Conservation (phyloP, 1,140 invertebrate species). For the Drosophila prosaltans region DNA sequence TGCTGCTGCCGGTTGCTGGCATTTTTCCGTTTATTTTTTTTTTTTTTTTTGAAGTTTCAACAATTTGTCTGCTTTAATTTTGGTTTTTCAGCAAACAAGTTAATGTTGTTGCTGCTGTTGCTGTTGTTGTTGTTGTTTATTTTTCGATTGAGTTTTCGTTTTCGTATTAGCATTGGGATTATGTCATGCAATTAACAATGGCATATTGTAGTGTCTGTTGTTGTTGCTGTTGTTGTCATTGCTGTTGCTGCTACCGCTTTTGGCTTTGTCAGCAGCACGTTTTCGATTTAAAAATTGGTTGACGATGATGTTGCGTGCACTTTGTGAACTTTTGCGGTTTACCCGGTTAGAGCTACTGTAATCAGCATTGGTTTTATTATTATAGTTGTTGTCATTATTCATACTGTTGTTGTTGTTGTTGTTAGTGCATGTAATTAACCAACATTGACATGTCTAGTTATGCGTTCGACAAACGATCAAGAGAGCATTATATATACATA, state of each 20-base stretch:
- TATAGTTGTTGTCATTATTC: conserved; percentile 18
- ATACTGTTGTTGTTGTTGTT: conserved; percentile 25
- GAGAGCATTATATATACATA: not conserved
- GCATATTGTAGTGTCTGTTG: conserved; percentile 60
- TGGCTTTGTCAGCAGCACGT: conserved; percentile 63
- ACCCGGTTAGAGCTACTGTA: conserved; percentile 38
- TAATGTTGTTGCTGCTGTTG: conserved; percentile 21
- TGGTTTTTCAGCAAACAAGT: conserved; percentile 45
- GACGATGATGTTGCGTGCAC: conserved; percentile 68
- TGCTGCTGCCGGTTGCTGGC: not conserved
- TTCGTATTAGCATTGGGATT: conserved; percentile 72
- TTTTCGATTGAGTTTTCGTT: conserved; percentile 76
- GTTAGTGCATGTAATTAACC: conserved; percentile 70
- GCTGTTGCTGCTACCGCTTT: conserved; percentile 51
- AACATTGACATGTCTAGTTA: conserved; percentile 76
- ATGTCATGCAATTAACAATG: conserved; percentile 81
- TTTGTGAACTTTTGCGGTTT: conserved; percentile 65
- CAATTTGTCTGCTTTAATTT: conserved; percentile 64
- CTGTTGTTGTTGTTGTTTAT: conserved; percentile 22
- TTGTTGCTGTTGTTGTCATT: conserved; percentile 31
- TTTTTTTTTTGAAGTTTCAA: conserved; percentile 41
- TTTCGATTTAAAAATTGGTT: conserved; percentile 46
- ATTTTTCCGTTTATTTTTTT: conserved; percentile 20
- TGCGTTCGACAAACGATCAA: conserved; percentile 53
- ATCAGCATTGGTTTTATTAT: conserved; percentile 36